A percentile compares a stretch with the other conserved stretches of the same genome.
Conservation (phyloP, 92 coral and sea anemone genomes). For the Palythoa grandiflora region DNA sequence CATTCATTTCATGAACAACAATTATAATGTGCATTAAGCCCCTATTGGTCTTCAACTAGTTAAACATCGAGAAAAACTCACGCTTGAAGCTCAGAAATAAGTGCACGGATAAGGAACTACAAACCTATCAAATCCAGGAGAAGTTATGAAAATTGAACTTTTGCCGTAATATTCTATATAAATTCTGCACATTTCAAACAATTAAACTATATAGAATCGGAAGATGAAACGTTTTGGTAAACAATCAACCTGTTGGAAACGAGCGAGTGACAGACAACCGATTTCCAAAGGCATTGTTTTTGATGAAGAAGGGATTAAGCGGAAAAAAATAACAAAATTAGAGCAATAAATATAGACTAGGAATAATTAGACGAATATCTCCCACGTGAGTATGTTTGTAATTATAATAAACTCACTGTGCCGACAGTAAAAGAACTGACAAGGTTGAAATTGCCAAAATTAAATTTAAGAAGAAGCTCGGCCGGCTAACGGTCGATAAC, state of each 20-base stretch:
- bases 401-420: too few species aligned
- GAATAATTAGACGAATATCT: too few species aligned
- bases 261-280: conserved; percentile 2
- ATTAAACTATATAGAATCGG: neutral
- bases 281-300: conserved; percentile 18
- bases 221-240: neutral
- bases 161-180: neutral
- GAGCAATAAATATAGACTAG: too few species aligned
- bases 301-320: neutral
- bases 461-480: too few species aligned
- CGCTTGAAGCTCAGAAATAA: neutral
- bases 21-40: neutral
- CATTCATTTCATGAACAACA: neutral
- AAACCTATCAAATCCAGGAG: neutral
- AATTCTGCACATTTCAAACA: neutral
- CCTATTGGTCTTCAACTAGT: neutral
- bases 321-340: neutral
- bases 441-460: too few species aligned
- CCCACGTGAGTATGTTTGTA: too few species aligned
- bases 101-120: neutral
- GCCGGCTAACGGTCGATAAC: too few species aligned
- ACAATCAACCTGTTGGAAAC: conserved; percentile 11
- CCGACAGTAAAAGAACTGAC: too few species aligned
- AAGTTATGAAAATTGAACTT: neutral
- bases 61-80: neutral